phyloP scores from a whole-genome alignment of 2,797 vertebrate species.

The Perdix hodgsoniae region DNA sequence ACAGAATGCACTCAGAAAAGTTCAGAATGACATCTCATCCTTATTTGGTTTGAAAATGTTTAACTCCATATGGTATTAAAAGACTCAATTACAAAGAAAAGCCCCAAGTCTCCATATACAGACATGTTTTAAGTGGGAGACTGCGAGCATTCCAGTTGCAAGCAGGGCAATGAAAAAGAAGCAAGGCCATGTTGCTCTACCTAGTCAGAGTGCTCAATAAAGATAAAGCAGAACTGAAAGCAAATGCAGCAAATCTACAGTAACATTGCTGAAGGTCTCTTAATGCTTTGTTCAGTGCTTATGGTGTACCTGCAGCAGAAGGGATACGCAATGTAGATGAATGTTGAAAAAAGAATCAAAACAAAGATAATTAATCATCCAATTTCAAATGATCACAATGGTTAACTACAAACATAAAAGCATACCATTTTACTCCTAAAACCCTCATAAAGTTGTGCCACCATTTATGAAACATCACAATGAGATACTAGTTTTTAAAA shows the following conservation, averaged over 20 bases:
- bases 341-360: background rate
- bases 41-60: background rate
- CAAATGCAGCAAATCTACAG: background rate
- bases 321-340: accelerated
- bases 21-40: background rate
- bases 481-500: background rate
- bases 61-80: background rate
- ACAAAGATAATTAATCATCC: background rate
- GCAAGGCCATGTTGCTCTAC: background rate
- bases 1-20: background rate
- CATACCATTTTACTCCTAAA: background rate
- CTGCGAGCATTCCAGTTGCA: background rate
- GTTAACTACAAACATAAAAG: background rate
- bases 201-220: background rate
- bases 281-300: background rate
- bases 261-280: accelerated
- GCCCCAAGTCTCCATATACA: background rate
- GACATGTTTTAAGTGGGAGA: background rate
- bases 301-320: background rate
- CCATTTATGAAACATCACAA: background rate
- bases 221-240: background rate
- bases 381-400: background rate
- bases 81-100: background rate
- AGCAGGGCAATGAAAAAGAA: background rate
- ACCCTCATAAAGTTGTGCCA: background rate